Conservation (phyloP, 2,113 vertebrate species). For the Melanotaenia duboulayi region DNA sequence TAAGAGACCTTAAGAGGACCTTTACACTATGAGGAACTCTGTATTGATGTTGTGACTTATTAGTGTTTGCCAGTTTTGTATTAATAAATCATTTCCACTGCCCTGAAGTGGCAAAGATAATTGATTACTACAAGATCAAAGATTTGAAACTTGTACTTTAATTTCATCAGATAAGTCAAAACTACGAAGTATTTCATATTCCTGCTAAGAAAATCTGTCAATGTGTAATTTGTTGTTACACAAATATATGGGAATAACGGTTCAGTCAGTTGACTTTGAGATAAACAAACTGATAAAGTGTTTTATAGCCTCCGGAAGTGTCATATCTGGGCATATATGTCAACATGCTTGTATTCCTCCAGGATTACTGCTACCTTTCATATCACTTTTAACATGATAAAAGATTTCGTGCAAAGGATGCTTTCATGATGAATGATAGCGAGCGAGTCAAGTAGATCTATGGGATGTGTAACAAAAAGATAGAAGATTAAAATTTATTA, state of each 20-base stretch:
- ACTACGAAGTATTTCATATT: not conserved
- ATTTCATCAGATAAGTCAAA: not conserved
- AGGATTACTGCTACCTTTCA: not conserved
- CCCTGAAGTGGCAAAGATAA: not conserved
- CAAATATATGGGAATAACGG: not conserved
- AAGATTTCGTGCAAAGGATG: not conserved
- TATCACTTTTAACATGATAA: not conserved
- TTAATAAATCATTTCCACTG: not conserved
- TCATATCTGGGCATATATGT: not conserved
- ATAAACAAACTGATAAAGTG: not conserved
- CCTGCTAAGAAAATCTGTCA: not conserved
- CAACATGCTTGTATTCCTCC: not conserved
- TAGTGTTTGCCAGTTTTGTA: too few relatives aligned
- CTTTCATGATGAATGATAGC: not conserved
- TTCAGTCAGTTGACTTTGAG: not conserved
- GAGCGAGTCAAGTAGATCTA: not conserved
- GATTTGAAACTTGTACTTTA: too few relatives aligned
- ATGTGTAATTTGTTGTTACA: not conserved
- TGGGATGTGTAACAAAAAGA: constrained; percentile 3
- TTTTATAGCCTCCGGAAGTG: not conserved
- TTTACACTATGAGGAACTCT: too few relatives aligned
- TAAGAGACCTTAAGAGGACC: too few relatives aligned
- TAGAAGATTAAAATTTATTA: not conserved
- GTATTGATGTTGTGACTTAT: too few relatives aligned
- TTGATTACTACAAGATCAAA: not conserved